A percentile compares a stretch with the other conserved stretches of the same genome.
Conservation (phyloP, 2,797 vertebrate species). For the Hemibagrus guttatus region DNA sequence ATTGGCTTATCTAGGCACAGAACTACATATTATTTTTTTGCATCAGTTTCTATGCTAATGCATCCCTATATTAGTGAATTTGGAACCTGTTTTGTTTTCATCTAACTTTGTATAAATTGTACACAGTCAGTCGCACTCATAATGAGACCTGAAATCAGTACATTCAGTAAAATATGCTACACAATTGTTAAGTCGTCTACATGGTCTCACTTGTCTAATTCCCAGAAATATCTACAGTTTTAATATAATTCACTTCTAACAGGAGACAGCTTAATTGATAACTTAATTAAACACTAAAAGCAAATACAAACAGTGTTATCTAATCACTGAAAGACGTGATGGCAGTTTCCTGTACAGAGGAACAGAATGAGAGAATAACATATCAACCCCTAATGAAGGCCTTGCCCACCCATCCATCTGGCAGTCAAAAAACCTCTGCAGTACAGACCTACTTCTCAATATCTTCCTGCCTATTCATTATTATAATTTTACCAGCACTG, state of each 20-base stretch:
- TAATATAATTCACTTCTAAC: not conserved
- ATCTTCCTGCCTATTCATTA: not conserved
- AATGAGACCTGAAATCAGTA: not conserved
- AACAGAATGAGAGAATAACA: constrained; percentile 18
- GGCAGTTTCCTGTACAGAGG: constrained; percentile 38
- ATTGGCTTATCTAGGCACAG: no score
- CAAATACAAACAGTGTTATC: not conserved
- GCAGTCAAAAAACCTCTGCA: not conserved
- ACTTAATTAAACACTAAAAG: not conserved
- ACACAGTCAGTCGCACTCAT: not conserved
- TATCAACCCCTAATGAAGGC: not conserved
- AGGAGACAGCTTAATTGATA: not conserved
- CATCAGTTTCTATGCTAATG: no score
- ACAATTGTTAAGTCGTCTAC: not conserved
- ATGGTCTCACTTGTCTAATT: not conserved
- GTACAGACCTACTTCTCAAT: not conserved
- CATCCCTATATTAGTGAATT: no score
- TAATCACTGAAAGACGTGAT: constrained; percentile 30
- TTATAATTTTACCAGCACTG: constrained; percentile 15
- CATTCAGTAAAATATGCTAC: not conserved
- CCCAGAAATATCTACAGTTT: not conserved
- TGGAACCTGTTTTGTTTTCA: not conserved
- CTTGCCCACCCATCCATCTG: constrained; percentile 50
- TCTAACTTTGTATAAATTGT: not conserved
- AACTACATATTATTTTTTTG: no score